Evolutionary conservation across 2,888 invertebrate species (phyloP).

Genomic region (Hirudinaria manillensis): DNA sequence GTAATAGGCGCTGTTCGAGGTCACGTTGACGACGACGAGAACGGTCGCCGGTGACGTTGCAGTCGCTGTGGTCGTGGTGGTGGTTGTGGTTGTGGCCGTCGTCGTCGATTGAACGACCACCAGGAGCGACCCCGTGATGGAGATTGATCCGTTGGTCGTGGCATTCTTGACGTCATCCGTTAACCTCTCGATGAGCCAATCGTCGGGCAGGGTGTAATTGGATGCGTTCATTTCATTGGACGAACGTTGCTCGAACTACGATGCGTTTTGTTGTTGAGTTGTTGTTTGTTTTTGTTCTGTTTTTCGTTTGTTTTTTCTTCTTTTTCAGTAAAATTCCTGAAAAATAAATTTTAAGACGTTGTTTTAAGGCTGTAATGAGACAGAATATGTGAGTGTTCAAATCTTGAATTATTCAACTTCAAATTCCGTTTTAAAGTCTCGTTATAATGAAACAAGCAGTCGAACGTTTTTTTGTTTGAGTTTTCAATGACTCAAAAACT

Average conservation of each 20-base stretch:
- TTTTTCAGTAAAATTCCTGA: too few relatives aligned
- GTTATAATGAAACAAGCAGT: too few relatives aligned
- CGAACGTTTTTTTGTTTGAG: too few relatives aligned
- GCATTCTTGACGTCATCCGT: not conserved
- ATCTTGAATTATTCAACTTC: too few relatives aligned
- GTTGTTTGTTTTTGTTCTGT: not conserved
- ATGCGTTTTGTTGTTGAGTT: not conserved
- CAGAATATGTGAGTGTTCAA: too few relatives aligned
- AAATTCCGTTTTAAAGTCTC: too few relatives aligned
- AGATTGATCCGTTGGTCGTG: not conserved
- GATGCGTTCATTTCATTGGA: not conserved
- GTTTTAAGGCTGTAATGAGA: too few relatives aligned
- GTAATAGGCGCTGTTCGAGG: not conserved
- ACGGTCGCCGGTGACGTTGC: not conserved
- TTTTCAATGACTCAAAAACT: too few relatives aligned
- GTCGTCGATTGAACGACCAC: not conserved
- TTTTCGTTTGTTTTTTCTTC: too few relatives aligned
- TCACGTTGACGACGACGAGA: not conserved
- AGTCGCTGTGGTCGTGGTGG: not conserved
- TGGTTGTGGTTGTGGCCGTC: not conserved
- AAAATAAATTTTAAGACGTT: too few relatives aligned
- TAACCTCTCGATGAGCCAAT: conserved; percentile 3
- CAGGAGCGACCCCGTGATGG: not conserved
- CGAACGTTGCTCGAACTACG: not conserved
- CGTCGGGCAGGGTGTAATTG: not conserved